Evolutionary conservation across 1,140 invertebrate species (phyloP).

Genomic region (Leptinotarsa defecta): DNA sequence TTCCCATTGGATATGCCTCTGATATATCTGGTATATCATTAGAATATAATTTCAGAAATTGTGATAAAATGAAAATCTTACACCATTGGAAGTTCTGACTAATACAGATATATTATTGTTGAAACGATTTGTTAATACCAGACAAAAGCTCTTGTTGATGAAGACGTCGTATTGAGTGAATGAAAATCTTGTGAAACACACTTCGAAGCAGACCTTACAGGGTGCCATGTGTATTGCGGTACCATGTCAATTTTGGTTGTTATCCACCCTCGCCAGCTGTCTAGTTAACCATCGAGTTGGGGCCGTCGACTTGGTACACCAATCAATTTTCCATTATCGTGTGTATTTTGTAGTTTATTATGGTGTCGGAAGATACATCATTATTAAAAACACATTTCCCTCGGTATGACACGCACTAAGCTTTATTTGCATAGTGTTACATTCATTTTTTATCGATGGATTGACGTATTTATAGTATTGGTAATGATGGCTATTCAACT

Average conservation of each 20-base stretch:
- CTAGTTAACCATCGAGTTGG: constrained; percentile 36
- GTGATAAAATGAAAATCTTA: no score
- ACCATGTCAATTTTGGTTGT: constrained; percentile 26
- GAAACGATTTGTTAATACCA: no score
- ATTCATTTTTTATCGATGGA: constrained; percentile 1
- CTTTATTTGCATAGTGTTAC: constrained; percentile 2
- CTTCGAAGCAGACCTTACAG: neutral
- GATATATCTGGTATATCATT: no score
- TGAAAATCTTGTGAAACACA: neutral
- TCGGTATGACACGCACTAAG: constrained; percentile 1
- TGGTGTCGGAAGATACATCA: constrained; percentile 37
- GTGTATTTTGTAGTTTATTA: constrained; percentile 40
- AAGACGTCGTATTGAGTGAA: neutral
- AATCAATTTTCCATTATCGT: constrained; percentile 46
- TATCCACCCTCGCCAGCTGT: constrained; percentile 39
- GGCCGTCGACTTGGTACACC: constrained; percentile 33
- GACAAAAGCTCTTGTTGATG: no score
- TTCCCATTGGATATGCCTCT: no score
- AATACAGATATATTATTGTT: no score
- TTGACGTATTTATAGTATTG: neutral
- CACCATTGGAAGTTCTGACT: no score
- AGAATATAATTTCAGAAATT: no score
- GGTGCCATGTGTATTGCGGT: constrained; percentile 1
- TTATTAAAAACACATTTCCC: constrained; percentile 44
- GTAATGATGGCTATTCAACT: constrained; percentile 2